Evolutionary conservation across 2,888 invertebrate species (phyloP), one percentile per base, ranked within the genome.

Genomic region (Apodemia duryi): DNA sequence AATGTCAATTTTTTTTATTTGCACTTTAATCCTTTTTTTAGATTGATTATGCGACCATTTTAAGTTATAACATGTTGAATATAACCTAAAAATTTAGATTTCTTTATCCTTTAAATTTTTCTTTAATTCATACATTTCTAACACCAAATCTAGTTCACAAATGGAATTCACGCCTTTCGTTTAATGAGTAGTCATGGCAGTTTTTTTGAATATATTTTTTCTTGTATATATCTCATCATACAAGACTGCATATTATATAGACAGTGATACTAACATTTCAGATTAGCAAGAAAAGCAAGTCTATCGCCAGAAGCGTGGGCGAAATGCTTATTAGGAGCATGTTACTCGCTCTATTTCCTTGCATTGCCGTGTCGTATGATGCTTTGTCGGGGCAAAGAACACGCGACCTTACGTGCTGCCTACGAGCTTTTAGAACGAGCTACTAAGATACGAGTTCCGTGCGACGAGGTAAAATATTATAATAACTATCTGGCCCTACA

Each of bases 301-400:
- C 75, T 91, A 68, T 94, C 95, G 63, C 98, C 98, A 1, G 96
- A 97, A 75, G 93, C 95, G n/a, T 99, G 98, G 98, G 97, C 98
- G 5, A 96, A 96, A 84, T 98, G 97, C 83, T 88, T 98, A 29
- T 93, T 97, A 7, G 96, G 96, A 51, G 96, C 97, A 1, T 97
- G 97, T 79, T 97, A 97, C 81, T 97, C 99, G 51, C 93, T 99
- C 38, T 99, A 99, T 95, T 99, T 99, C 86, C 95, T 99, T 76
- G 96, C 98, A 75, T 92, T 99, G 72, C 99, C 99, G 32, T 97
- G 98, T 86, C 96, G 95, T 91, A 94, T 95, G 76, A 93, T 92
- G 79, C 90, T 94, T 80, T 94, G 93, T 73, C 92, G 94, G 1
- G 96, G 96, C 0, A 96, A 95, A 78, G 95, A 96, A 74, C 95